phyloP scores from a whole-genome alignment of 2,797 vertebrate genomes.

The Tadarida brasiliensis region DNA sequence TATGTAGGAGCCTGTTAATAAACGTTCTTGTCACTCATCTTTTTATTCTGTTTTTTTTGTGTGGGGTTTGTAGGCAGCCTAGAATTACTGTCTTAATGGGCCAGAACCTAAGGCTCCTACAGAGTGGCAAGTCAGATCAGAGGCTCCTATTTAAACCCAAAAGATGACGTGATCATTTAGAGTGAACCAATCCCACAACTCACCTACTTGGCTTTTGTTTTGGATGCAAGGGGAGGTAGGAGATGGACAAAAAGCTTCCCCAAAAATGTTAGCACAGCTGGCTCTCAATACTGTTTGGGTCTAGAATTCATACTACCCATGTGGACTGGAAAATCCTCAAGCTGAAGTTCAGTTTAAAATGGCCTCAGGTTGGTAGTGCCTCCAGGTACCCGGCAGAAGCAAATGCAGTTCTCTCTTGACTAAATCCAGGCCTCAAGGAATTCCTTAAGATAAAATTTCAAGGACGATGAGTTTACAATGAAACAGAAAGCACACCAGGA shows the following conservation, averaged over 20 bases:
- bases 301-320: not conserved
- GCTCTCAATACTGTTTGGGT: not conserved
- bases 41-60: not conserved
- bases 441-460: conserved; percentile 41
- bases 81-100: not conserved
- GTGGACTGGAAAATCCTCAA: not conserved
- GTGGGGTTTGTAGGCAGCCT: not conserved
- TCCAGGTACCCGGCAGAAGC: not conserved
- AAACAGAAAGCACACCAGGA: not conserved
- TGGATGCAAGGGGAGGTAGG: not conserved
- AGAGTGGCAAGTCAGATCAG: not conserved
- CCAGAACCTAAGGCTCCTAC: not conserved
- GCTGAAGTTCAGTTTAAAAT: not conserved
- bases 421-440: not conserved
- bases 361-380: not conserved
- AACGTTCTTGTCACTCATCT: not conserved
- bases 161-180: not conserved
- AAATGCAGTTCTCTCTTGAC: not conserved
- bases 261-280: too few species aligned
- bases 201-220: not conserved
- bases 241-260: not conserved
- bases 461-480: not conserved
- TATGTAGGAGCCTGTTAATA: conserved; percentile 16
- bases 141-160: not conserved
- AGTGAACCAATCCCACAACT: not conserved